A percentile compares a stretch with the other conserved stretches of the same genome.
phyloP scores from a whole-genome alignment of 2,888 invertebrate species.

The Xylota sylvarum region DNA sequence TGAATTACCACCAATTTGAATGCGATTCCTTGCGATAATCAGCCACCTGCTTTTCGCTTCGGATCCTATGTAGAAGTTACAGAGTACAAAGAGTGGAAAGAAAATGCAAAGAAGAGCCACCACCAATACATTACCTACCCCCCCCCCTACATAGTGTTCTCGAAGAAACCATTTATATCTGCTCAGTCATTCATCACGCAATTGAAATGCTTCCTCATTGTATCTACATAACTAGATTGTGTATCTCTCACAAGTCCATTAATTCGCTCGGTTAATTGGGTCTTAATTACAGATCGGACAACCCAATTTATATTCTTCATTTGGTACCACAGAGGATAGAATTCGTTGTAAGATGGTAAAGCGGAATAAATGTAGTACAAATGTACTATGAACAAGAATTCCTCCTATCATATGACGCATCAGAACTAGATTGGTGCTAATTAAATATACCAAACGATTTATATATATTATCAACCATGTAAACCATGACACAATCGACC shows the following conservation, averaged over 20 bases:
- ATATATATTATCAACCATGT: neutral
- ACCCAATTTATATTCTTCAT: neutral
- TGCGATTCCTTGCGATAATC: no score
- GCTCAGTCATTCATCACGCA: neutral
- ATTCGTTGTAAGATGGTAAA: neutral
- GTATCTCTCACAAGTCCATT: neutral
- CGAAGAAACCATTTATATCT: neutral
- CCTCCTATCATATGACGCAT: neutral
- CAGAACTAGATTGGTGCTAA: neutral
- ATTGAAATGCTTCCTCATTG: neutral
- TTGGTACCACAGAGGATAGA: neutral
- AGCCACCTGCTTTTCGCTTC: no score
- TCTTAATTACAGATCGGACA: neutral
- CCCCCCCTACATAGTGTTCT: neutral
- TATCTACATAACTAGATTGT: neutral
- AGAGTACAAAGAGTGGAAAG: no score
- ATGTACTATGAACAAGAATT: neutral
- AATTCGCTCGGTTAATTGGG: neutral
- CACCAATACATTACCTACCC: no score
- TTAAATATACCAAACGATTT: neutral
- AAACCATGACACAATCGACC: constrained; percentile 37
- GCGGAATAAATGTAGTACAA: neutral
- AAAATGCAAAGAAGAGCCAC: no score
- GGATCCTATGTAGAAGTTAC: no score
- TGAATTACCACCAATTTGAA: no score